Base-by-base conservation (phyloP, 1,140 invertebrate species). In the Drosophila serrata region DNA sequence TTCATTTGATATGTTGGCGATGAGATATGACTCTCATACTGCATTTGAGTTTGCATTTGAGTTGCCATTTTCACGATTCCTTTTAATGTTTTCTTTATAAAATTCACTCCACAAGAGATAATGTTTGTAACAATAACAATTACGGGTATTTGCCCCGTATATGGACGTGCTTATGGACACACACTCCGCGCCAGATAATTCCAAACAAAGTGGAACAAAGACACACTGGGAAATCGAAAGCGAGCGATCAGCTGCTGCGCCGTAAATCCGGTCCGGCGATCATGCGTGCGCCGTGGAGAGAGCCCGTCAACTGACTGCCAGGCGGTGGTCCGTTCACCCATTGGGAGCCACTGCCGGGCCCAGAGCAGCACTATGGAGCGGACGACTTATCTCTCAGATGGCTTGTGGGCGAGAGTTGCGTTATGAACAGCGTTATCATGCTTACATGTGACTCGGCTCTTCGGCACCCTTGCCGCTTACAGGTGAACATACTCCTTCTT, bases 211-310 rank as follows among this genome's bases (percentile, higher is more conserved):
- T 45, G 37, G 37, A 62, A 62, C 59, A 62, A 62, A 69, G 65
- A 40, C 42, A 40, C 42, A 19, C 19, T 39, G 33, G 29, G 51
- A 72, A 72, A 72, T 42, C 39, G 51, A 72, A 58, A 72, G 40
- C 49, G 33, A 33, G 13, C 64, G 64, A 67, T 69, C 33, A 69
- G 35, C 65, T 29, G 61, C 42, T 49, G 40, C 35, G 45, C 43
- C 45, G 65, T 24, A 72, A 72, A 43, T 72, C 68, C 51, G 64
- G 63, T 70, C 51, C 64, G 64, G 42, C 69, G 69, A 73, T 72
- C 67, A 59, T 72, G 67, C 69, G 69, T 73, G 68, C 67, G 69
- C 51, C 53, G 17, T 72, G 69, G n/a, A 73, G 69, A 72, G 69
- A 73, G 69, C 43, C 53, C 53, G 69, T 73, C 69, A 73, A 73